phyloP scores from a whole-genome alignment of 35 echinoderm and acorn worm genomes.

The Nesometra sesokonis region DNA sequence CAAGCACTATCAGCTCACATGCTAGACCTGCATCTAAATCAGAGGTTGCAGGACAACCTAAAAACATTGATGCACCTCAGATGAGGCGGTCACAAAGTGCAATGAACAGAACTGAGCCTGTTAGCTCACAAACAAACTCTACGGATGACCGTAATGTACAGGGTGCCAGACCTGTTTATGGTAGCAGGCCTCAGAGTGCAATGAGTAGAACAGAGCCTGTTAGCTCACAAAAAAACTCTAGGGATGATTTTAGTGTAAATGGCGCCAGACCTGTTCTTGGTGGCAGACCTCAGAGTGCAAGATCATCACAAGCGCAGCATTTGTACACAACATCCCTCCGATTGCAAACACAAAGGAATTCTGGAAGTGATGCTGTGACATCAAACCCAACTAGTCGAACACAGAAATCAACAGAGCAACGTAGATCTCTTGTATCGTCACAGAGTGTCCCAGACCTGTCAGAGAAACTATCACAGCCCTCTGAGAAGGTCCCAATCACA shows the following conservation, averaged over 20 bases:
- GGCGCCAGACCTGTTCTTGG: too few relatives aligned
- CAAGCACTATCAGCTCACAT: neutral
- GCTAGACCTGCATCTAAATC: neutral
- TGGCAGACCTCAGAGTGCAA: too few relatives aligned
- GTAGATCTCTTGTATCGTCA: neutral
- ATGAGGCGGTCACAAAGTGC: neutral
- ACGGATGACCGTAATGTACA: neutral
- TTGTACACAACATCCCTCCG: too few relatives aligned
- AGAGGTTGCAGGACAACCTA: neutral
- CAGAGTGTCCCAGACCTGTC: neutral
- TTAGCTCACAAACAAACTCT: neutral
- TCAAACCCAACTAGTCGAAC: neutral
- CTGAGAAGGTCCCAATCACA: neutral
- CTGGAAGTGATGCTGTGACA: neutral
- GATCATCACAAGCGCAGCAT: too few relatives aligned
- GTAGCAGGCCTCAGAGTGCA: neutral
- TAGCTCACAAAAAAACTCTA: neutral
- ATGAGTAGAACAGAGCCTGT: neutral
- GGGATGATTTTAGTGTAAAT: too few relatives aligned
- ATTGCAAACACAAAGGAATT: neutral
- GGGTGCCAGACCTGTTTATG: neutral
- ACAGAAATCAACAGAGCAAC: neutral
- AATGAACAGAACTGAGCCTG: neutral
- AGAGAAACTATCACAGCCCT: neutral
- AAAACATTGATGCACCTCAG: neutral